Conservation (phyloP, 2,888 invertebrate genomes). For the Desoria tigrina region DNA sequence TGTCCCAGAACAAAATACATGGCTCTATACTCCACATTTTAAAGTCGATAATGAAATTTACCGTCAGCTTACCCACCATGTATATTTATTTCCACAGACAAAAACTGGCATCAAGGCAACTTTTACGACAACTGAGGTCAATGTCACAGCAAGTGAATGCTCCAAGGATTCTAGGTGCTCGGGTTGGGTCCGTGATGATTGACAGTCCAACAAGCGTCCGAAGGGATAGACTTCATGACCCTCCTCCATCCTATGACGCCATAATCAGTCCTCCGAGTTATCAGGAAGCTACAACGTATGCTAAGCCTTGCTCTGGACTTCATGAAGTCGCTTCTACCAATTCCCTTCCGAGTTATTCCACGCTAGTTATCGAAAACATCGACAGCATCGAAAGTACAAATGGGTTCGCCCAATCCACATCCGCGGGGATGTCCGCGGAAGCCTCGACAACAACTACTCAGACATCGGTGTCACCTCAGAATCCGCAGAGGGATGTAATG, state of each 20-base stretch:
- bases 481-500: no score
- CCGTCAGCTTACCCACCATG: neutral
- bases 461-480: no score
- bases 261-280: slow-evolving; percentile 38
- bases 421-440: no score
- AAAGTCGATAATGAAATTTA: slow-evolving; percentile 3
- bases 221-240: slow-evolving; percentile 30
- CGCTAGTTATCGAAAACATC: no score
- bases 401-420: no score
- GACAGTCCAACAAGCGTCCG: slow-evolving; percentile 1
- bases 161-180: neutral
- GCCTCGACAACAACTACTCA: no score
- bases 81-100: neutral
- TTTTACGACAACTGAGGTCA: neutral
- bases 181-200: neutral
- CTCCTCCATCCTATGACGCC: slow-evolving; percentile 38
- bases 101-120: neutral
- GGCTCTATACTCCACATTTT: neutral
- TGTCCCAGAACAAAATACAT: no score
- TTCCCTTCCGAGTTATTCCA: no score
- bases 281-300: slow-evolving; percentile 24
- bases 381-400: no score
- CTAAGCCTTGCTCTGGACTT: neutral
- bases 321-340: no score
- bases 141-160: neutral